Evolutionary conservation across 2,113 vertebrate species (phyloP), one percentile per base, ranked within the genome.

Genomic region (Sander lucioperca): DNA sequence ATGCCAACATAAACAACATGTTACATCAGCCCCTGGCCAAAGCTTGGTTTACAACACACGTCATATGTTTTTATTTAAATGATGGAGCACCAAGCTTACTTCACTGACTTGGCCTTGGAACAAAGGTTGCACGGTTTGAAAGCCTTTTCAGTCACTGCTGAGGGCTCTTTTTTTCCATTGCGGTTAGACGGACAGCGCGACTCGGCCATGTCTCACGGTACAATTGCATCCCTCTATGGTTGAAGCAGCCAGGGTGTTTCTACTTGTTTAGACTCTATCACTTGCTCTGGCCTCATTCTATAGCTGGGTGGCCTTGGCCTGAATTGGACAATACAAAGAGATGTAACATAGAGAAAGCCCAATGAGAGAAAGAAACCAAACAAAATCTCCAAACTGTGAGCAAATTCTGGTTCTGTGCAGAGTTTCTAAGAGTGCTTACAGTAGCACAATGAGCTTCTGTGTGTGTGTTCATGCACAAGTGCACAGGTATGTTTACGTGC

Each of bases 81-180:
- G 83, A 85, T 86, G 89, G 84, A 68, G 54, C 76, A 73, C 71
- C 87, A 80, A 83, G 70, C 83, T 82, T 80, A 77, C 79, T 76
- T 77, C 77, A 79, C 81, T 65, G 33, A 23, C 68, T 83, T 82
- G 77, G 85, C 70, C 48, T 2, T 0, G 21, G 65, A 86, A 78
- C 71, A 87, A 87, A 69, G 82, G 56, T 48, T 68, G 63, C 45
- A 19, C 45, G 48, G 71, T 77, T 59, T 89, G 74, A 87, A 93
- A 86, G 62, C 13, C 79, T 78, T 89, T 89, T 88, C 78, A 86
- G 63, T 66, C 76, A 19, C 66, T 21, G 68, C 62, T 76, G 53
- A 88, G 84, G 57, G 79, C 72, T 48, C 54, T 30, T 43, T 83
- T 70, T 84, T 84, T 83, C 69, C 59, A 61, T 45, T 27, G 56